A percentile compares a stretch with the other conserved stretches of the same genome.
These are phyloP conservation scores for Notolepis coatsorum DNA, from an alignment of 2,797 vertebrate genomes.

Conservation along the genomic window DNA sequence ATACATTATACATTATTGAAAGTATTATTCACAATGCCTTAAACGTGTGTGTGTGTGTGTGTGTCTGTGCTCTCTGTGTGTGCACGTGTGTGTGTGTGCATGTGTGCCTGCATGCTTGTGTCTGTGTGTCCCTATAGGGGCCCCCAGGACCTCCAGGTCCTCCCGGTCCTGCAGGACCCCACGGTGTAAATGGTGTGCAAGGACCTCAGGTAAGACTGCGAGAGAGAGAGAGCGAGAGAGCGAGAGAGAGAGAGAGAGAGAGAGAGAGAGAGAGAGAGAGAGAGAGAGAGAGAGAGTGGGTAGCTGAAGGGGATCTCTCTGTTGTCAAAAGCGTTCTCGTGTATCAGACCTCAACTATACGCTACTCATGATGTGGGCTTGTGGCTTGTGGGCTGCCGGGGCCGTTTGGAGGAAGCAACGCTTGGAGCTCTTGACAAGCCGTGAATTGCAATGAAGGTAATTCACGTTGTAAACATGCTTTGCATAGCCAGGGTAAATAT, in stretches of 20 bases:
- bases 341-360: constrained; percentile 55
- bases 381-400: constrained; percentile 62
- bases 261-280: too few species aligned
- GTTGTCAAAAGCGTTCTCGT: too few species aligned
- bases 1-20: too few species aligned
- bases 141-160: constrained; percentile 87
- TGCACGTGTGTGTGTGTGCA: constrained; percentile 4
- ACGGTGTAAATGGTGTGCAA: constrained; percentile 84
- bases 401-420: constrained; percentile 31
- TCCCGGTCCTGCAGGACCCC: constrained; percentile 90
- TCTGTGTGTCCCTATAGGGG: constrained; percentile 81
- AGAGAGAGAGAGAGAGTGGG: too few species aligned
- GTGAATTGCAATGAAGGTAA: constrained; percentile 1
- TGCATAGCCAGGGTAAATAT: too few species aligned
- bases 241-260: too few species aligned
- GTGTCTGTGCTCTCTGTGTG: constrained; percentile 8
- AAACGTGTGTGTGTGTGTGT: not conserved
- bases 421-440: constrained; percentile 34
- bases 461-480: constrained; percentile 45
- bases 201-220: constrained; percentile 91
- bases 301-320: too few species aligned
- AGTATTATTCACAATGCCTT: not conserved
- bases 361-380: constrained; percentile 40
- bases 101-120: constrained; percentile 7
- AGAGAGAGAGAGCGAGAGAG: constrained; percentile 6